These are phyloP conservation scores for Abscondita cerata DNA, from an alignment of 2,888 invertebrate species.

Conservation along the genomic window DNA sequence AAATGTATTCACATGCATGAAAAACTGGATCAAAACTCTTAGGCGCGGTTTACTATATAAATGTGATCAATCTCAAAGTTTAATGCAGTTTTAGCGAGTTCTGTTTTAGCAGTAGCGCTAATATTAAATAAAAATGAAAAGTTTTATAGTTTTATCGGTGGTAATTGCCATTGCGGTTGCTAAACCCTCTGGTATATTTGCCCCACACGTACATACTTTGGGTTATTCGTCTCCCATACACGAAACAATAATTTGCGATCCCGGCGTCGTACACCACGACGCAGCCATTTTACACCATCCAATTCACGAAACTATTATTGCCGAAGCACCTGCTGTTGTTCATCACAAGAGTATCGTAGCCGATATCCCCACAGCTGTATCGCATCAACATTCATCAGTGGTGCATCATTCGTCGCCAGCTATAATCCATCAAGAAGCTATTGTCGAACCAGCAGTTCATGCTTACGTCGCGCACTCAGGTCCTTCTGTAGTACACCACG, in stretches of 20 bases:
- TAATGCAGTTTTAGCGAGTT: conserved; percentile 41
- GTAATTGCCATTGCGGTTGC: conserved; percentile 32
- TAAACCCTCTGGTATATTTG: conserved; percentile 32
- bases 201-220: conserved; percentile 15
- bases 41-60: conserved; percentile 42
- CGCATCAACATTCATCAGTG: background rate
- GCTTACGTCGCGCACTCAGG: too few relatives aligned
- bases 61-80: conserved; percentile 24
- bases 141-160: conserved; percentile 33
- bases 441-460: background rate
- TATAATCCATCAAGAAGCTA: background rate
- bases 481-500: too few relatives aligned
- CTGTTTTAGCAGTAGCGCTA: conserved; percentile 41
- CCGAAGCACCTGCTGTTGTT: background rate
- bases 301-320: background rate
- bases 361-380: background rate
- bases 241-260: background rate
- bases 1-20: conserved; percentile 34
- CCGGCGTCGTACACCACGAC: background rate
- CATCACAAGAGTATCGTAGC: background rate
- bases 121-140: conserved; percentile 35
- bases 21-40: conserved; percentile 39
- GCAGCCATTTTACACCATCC: background rate
- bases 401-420: background rate
- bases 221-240: conserved; percentile 14